Evolutionary conservation across 2,797 vertebrate genomes (phyloP), one percentile per base, ranked within the genome.

Genomic region (Lagorchestes hirsutus): DNA sequence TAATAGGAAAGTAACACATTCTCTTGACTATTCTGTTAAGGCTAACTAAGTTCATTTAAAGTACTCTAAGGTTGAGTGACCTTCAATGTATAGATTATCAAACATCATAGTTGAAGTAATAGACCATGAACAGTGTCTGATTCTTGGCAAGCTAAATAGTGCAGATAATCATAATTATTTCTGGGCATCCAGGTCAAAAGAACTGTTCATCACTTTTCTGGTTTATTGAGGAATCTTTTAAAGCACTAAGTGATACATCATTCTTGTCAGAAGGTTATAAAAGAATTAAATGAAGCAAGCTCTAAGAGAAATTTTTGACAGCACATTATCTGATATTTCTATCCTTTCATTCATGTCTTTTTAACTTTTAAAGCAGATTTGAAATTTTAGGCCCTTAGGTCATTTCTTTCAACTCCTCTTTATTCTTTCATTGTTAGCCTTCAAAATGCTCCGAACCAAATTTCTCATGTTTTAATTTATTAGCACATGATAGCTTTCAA

Each of bases 151-250:
- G 97, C 95, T 98, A 98, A 98, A 98, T 98, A 98, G 98, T 98
- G 97, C 97, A 98, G 98, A 98, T 98, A 99, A 98, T 98, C 97
- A 98, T 98, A 98, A 99, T 98, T 98, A 98, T 98, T 97, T 98
- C 97, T 97, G 97, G 92, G 93, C 96, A 62, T 92, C 92, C 97
- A 98, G 98, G 98, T 98, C 98, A 98, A 98, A 98, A 98, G 97
- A 98, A 62, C 95, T 56, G 54, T 96, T 98, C 97, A 97, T 98
- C 97, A 93, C 95, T 98, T 98, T 98, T 98, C 95, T 97, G 95
- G 91, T 97, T 98, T 98, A 95, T 97, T 98, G 96, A 98, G 96
- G 97, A 98, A 97, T 98, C 97, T 98, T 98, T 98, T 97, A 97
- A 98, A 98, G 98, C 98, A 98, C 97, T 98, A 98, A 98, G 96